Evolutionary conservation across 2,888 invertebrate species (phyloP).

Genomic region (Aromia moschata): DNA sequence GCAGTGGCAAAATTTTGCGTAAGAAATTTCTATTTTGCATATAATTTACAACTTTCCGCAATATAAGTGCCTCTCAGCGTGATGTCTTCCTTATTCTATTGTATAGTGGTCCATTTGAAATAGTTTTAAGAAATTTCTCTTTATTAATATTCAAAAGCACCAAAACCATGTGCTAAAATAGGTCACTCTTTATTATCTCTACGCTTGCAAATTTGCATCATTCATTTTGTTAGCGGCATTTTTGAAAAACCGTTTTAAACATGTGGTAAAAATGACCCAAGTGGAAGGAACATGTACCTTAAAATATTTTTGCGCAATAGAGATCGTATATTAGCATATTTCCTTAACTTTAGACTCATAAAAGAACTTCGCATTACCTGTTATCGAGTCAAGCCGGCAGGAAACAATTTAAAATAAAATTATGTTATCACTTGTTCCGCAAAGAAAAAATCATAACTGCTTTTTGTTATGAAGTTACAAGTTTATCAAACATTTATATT

Average conservation of each 20-base stretch:
- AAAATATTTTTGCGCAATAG: no score
- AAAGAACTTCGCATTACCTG: no score
- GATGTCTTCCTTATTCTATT: constrained; percentile 41
- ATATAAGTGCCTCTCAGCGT: constrained; percentile 42
- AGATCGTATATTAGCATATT: no score
- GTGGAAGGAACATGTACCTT: no score
- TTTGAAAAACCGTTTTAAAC: constrained; percentile 30
- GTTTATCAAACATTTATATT: no score
- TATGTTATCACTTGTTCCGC: no score
- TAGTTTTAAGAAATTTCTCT: constrained; percentile 27
- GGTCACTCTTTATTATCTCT: constrained; percentile 42
- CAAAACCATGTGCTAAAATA: constrained; percentile 45
- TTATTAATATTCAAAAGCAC: constrained; percentile 38
- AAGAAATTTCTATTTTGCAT: constrained; percentile 50
- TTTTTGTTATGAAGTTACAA: no score
- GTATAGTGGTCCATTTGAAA: constrained; percentile 33
- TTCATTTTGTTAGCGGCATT: constrained; percentile 25
- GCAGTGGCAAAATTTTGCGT: constrained; percentile 47
- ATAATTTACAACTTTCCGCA: constrained; percentile 48
- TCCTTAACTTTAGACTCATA: no score
- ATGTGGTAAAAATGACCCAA: constrained; percentile 28
- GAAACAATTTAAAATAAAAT: no score
- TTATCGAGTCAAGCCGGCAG: no score
- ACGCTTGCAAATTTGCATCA: constrained; percentile 25
- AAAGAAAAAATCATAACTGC: no score